These are phyloP conservation scores for Chaitophorus viminalis DNA, from an alignment of 2,888 invertebrate genomes.

Conservation along the genomic window DNA sequence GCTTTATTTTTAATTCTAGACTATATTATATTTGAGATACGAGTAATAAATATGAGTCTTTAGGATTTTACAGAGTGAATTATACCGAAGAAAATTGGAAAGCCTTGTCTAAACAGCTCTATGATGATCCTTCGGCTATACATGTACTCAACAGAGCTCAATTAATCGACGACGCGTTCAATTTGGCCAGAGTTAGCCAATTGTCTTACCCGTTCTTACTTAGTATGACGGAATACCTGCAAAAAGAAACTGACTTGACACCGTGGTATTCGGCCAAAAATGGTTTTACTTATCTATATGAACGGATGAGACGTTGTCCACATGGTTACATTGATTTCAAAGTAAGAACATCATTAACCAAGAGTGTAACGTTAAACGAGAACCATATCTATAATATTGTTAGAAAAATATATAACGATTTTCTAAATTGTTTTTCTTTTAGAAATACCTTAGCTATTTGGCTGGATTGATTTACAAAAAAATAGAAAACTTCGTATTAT, in stretches of 20 bases:
- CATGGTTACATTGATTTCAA: slow-evolving; percentile 10
- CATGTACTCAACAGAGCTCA: slow-evolving; percentile 77
- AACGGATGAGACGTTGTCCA: slow-evolving; percentile 11
- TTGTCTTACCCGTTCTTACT: slow-evolving; percentile 74
- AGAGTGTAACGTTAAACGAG: not conserved
- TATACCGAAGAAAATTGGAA: slow-evolving; percentile 79
- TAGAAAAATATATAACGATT: too few species aligned
- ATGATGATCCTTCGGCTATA: slow-evolving; percentile 70
- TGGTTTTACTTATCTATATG: slow-evolving; percentile 17
- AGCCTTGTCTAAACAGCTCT: slow-evolving; percentile 75
- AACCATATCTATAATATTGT: not conserved
- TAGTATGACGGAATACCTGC: slow-evolving; percentile 76
- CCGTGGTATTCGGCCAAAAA: slow-evolving; percentile 68
- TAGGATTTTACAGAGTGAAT: slow-evolving; percentile 76
- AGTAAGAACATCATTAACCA: not conserved
- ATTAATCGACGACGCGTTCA: slow-evolving; percentile 82
- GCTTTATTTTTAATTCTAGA: not conserved
- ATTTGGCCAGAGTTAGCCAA: slow-evolving; percentile 75
- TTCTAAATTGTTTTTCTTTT: not conserved
- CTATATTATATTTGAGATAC: not conserved
- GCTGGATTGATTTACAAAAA: slow-evolving; percentile 28
- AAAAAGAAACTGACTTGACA: slow-evolving; percentile 75
- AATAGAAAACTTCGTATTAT: not conserved
- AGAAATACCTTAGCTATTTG: slow-evolving; percentile 28
- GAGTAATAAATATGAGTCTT: not conserved